phyloP scores from a whole-genome alignment of 2,888 invertebrate genomes.

The Chironomus riparius region DNA sequence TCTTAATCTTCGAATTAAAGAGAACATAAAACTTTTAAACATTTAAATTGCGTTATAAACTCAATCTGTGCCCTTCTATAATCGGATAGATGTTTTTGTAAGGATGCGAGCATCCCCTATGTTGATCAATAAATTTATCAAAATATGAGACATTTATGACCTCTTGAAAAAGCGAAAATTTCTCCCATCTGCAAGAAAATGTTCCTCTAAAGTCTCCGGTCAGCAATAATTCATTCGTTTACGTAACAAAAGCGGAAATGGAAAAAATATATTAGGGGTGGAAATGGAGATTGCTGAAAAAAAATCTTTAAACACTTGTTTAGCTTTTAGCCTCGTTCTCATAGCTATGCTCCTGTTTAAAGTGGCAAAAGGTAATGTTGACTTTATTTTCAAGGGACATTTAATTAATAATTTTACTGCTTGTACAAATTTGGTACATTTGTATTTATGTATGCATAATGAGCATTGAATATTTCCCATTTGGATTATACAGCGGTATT shows the following conservation, averaged over 20 bases:
- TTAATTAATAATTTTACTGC: neutral
- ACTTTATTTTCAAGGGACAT: neutral
- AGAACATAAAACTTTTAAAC: too few species aligned
- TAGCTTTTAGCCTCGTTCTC: neutral
- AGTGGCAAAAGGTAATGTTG: neutral
- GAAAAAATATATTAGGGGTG: neutral
- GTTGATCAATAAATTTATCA: neutral
- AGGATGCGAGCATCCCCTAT: neutral
- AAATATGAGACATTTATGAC: neutral
- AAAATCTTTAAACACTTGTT: neutral
- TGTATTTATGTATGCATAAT: neutral
- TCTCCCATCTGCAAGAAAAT: neutral
- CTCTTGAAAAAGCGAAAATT: neutral
- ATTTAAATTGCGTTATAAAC: too few species aligned
- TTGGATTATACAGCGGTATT: too few species aligned
- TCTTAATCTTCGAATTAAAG: too few species aligned
- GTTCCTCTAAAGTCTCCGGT: neutral
- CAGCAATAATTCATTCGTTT: conserved; percentile 9
- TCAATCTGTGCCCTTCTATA: too few species aligned
- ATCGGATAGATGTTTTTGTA: neutral
- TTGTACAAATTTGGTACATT: too few species aligned
- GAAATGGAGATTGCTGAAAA: neutral
- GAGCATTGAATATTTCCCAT: too few species aligned
- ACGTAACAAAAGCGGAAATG: neutral
- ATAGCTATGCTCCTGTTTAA: neutral